These are phyloP conservation scores for Rotaria magnacalcarata DNA, from an alignment of 2,888 invertebrate genomes.

Conservation along the genomic window DNA sequence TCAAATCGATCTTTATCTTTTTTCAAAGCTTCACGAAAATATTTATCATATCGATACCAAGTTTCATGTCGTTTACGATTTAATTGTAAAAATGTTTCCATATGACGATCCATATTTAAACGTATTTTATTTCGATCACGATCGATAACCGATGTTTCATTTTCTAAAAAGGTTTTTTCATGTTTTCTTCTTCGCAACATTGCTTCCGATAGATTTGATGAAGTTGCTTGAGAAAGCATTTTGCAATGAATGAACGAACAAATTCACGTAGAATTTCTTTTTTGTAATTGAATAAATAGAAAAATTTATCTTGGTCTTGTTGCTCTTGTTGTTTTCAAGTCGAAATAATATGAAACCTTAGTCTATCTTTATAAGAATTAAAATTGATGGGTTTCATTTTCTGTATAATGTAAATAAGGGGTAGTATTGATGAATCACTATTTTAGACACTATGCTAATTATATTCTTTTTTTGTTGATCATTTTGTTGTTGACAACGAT, in stretches of 20 bases:
- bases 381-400: background rate
- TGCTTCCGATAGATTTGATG: constrained; percentile 14
- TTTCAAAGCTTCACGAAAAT: background rate
- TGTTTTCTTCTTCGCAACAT: background rate
- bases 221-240: background rate
- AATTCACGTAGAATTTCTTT: background rate
- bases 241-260: background rate
- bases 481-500: background rate
- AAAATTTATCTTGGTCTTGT: too few relatives aligned
- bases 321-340: background rate
- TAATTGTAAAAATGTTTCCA: constrained; percentile 6
- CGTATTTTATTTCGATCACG: constrained; percentile 2
- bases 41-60: background rate
- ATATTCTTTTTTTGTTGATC: background rate
- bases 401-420: background rate
- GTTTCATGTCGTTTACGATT: background rate
- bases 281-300: background rate
- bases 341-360: background rate
- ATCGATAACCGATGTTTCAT: background rate
- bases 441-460: background rate
- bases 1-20: background rate
- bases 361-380: background rate
- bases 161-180: background rate
- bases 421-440: background rate
- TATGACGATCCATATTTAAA: constrained; percentile 11